Evolutionary conservation across 2,797 vertebrate species (phyloP), one percentile per base, ranked within the genome.

Genomic region (Sciaenops ocellatus): DNA sequence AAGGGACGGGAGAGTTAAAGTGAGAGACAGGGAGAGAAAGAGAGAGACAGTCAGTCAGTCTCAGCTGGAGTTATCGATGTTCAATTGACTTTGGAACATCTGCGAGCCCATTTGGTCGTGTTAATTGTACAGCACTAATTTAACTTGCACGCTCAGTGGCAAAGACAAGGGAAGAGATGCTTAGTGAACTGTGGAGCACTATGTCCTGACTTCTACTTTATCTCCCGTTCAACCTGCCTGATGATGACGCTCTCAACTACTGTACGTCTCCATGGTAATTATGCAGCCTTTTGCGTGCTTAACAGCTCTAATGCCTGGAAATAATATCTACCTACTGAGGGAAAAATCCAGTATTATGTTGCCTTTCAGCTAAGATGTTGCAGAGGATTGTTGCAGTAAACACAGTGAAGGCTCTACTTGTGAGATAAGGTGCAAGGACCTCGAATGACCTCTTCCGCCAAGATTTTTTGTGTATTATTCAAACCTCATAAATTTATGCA

Each of bases 71-170:
- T 92, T 91, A 90, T 91, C 85, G 90, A 93, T 88, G 89, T 93
- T 86, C 88, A 86, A 90, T 93, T 93, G 92, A 91, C 87, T 89
- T 86, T 64, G 82, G 90, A 91, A 92, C 93, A 94, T 90, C 92
- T 91, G 92, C 64, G 34, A 76, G 85, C 82, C 78, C 78, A 76
- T 91, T 93, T 87, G 84, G 78, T 83, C 66, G 66, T 78, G 90
- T 89, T 93, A 90, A 95, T 94, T 89, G 89, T 68, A 90, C 51
- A 80, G 63, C 85, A 78, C 79, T 88, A 83, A 90, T 90, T 88
- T 86, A 88, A 79, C 87, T 82, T 52, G 34, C 63, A 38, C 0
- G 5, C 79, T 79, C 78, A 26, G 80, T 30, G 65, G 77, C 46
- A 54, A 59, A 77, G 86, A 84, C 73, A 66, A 60, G 83, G 69